Base-by-base conservation (phyloP, 2,113 vertebrate species). In the Carassius auratus region DNA sequence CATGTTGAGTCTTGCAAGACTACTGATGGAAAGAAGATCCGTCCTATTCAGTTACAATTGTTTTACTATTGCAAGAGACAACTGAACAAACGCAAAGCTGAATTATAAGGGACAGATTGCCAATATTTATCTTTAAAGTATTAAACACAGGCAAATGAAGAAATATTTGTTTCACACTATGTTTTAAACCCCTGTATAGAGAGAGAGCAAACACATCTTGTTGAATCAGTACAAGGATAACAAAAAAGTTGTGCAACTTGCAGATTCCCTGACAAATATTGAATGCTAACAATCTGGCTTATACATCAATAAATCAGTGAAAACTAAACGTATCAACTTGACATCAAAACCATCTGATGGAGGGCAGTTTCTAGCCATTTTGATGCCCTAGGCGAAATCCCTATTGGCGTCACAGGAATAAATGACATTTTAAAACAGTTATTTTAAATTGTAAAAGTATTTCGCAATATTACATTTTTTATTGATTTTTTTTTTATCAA, bases 41-140 rank as follows among this genome's bases (percentile, higher is more conserved):
- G 38, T 42, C 42, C 42, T 42, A 42, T 42, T 42, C 42, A 64
- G 23, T 45, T 48, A 48, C 10, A 0, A n/a, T 19, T n/a, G 9
- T 77, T 77, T 77, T 59, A 57, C 15, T 88, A 88, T 87, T 88
- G 89, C 89, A 50, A 64, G 84, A 87, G 36, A 75, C 84, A 88
- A 84, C 80, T 80, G 89, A 88, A 93, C 91, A 48, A 45, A 45
- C 9, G 90, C 4, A 42, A 81, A 8, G 45, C 79, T 68, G 17
- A 15, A 68, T 68, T 81, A 19, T 19, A 62, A 62, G 14, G 0
- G 57, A 23, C 19, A 42, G 57, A 38, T 80, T 64, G 48, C 50
- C 75, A 76, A 76, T 76, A 76, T 76, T 76, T 76, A 17, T 30
- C 74, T 52, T 52, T 52, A 52, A 61, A 79, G 55, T 21, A 42